Percentiles rank a stretch among this genome's conserved stretches.
These are phyloP conservation scores for Lindbergichthys nudifrons DNA, from an alignment of 2,797 vertebrate genomes.

Conservation along the genomic window DNA sequence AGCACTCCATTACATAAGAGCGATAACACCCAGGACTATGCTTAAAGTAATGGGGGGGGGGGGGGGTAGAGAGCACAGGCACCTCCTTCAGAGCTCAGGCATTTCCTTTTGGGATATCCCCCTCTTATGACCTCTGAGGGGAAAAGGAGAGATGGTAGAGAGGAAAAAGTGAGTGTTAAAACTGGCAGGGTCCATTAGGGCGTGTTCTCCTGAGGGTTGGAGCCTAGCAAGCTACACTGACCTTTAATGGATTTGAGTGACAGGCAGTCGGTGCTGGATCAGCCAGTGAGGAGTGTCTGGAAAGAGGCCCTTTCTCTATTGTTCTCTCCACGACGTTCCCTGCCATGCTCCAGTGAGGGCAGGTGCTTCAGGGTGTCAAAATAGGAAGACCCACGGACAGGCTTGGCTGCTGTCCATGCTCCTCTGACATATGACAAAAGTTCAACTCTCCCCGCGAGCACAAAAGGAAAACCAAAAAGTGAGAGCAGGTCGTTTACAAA, in stretches of 20 bases:
- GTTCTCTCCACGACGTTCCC: conserved; percentile 72
- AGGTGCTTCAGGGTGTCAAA: conserved; percentile 86
- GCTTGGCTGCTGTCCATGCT: conserved; percentile 82
- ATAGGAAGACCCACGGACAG: conserved; percentile 82
- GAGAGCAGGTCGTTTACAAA: conserved; percentile 68
- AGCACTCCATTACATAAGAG: conserved; percentile 70
- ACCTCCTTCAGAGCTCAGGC: conserved; percentile 78
- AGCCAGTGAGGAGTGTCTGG: conserved; percentile 67
- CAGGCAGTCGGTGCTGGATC: conserved; percentile 65
- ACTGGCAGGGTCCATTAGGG: conserved; percentile 69
- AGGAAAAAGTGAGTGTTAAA: conserved; percentile 77
- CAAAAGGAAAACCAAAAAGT: conserved; percentile 64
- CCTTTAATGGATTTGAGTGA: conserved; percentile 78
- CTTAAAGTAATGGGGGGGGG: conserved; percentile 54
- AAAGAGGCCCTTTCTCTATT: conserved; percentile 79
- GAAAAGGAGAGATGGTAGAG: conserved; percentile 67
- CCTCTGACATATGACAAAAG: conserved; percentile 84
- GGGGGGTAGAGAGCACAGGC: conserved; percentile 50
- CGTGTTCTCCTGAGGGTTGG: conserved; percentile 61
- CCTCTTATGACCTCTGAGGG: conserved; percentile 72
- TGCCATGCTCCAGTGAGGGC: conserved; percentile 80
- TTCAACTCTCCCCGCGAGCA: conserved; percentile 64
- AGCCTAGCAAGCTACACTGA: conserved; percentile 69
- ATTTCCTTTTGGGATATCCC: conserved; percentile 84
- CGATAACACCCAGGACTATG: conserved; percentile 67